Percentiles rank a stretch among this genome's conserved stretches.
These are phyloP conservation scores for Zaprionus africanus DNA, from an alignment of 1,140 invertebrate species.

Conservation along the genomic window DNA sequence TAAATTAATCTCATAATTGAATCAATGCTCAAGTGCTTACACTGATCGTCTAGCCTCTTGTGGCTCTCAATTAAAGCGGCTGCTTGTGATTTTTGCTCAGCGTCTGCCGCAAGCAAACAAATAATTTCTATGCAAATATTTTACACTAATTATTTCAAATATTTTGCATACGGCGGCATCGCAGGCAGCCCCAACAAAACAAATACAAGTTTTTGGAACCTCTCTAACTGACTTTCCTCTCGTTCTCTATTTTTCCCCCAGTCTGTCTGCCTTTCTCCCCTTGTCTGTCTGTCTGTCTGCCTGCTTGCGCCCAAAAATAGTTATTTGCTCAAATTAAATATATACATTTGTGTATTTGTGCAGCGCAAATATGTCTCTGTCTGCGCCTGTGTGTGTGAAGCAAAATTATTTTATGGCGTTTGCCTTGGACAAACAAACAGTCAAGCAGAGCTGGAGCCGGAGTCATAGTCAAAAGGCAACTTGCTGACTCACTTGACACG, in stretches of 20 bases:
- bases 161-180: conserved; percentile 62
- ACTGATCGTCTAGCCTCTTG: neutral
- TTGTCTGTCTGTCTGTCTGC: conserved; percentile 32
- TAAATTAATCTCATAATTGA: conserved; percentile 14
- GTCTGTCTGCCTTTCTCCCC: conserved; percentile 17
- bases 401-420: conserved; percentile 56
- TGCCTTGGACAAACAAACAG: conserved; percentile 45
- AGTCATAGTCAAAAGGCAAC: conserved; percentile 39
- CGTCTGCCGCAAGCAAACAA: conserved; percentile 70
- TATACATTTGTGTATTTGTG: conserved; percentile 78
- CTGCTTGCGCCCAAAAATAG: conserved; percentile 64
- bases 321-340: conserved; percentile 78
- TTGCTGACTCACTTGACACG: conserved; percentile 49
- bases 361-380: conserved; percentile 66
- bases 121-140: conserved; percentile 81
- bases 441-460: conserved; percentile 18
- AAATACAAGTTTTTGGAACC: conserved; percentile 38
- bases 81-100: conserved; percentile 38
- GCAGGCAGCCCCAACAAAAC: conserved; percentile 49
- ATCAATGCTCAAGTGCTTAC: neutral
- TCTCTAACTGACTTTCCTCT: neutral
- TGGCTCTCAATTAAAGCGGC: conserved; percentile 53
- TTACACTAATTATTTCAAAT: conserved; percentile 81
- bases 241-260: neutral
- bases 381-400: conserved; percentile 28